These are phyloP conservation scores for Platycheirus albimanus DNA, from an alignment of 2,888 invertebrate species.

Conservation along the genomic window DNA sequence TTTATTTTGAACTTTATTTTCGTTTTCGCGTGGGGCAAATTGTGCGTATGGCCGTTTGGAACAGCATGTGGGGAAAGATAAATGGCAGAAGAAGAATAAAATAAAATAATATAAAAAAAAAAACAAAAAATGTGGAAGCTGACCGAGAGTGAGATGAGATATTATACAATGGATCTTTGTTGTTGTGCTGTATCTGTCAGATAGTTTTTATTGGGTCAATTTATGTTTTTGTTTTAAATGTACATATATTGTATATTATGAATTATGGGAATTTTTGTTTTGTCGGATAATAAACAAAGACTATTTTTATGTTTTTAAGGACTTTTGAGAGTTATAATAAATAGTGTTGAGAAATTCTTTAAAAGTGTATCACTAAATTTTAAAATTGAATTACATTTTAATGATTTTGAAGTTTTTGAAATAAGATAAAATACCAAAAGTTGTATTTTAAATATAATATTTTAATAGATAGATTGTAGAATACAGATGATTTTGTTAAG, in stretches of 20 bases:
- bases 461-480: too few species aligned
- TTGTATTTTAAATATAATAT: too few species aligned
- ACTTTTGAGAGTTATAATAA: too few species aligned
- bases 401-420: too few species aligned
- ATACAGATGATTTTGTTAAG: too few species aligned
- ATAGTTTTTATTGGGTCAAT: constrained; percentile 29
- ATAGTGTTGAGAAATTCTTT: too few species aligned
- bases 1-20: neutral
- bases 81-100: too few species aligned
- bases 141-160: constrained; percentile 22
- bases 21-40: constrained; percentile 6
- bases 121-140: neutral
- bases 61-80: neutral
- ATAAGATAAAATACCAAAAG: too few species aligned
- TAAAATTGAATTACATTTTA: too few species aligned
- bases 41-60: constrained; percentile 32
- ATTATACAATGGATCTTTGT: constrained; percentile 22
- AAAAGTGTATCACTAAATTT: too few species aligned
- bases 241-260: too few species aligned
- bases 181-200: constrained; percentile 14
- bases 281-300: neutral
- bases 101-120: neutral
- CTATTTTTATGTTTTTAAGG: too few species aligned
- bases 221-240: constrained; percentile 9
- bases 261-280: constrained; percentile 1